Base-by-base conservation (phyloP, 2,113 vertebrate species). In the Campylomormyrus numenius region DNA sequence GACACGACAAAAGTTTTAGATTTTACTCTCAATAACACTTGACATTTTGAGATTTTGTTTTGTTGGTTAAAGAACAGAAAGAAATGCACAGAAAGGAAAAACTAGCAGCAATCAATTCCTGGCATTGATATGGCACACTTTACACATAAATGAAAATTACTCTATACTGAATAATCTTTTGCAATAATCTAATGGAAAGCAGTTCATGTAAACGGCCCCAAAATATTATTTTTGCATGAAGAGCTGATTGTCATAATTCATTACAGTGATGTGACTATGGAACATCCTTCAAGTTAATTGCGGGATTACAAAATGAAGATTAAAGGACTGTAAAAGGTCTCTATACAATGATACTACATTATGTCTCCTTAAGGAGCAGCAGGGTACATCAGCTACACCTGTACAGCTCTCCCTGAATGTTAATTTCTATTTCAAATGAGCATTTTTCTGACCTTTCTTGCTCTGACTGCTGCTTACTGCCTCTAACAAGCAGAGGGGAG, bases 261-360 rank as follows among this genome's bases (percentile, higher is more conserved):
- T 94, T 95, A 92, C 93, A 92, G 89, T 85, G 90, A 91, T 92
- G 91, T 92, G 88, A 89, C 92, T 91, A 89, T 93, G 87, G 87
- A 92, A 91, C 83, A 93, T 92, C 93, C 77, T 90, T 92, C 93
- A 93, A 91, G 92, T 93, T 95, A 95, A 94, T 93, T 93, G 90
- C 90, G 93, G 77, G 93, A 94, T 93, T 94, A 92, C 91, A 91
- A 92, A 91, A 93, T 88, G 90, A 83, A 92, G 94, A 95, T 91
- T 94, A 94, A 9, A 80, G 91, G 88, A 66, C 89, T 89, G 89
- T 95, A 95, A 94, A 93, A 95, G 91, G 88, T 91, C 92, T 92
- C 90, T 92, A 87, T 93, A 83, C 90, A 90, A 92, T 94, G 94
- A 94, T 92, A 93, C 90, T 84, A 31, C 93, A 93, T 94, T 93